A percentile compares a stretch with the other conserved stretches of the same genome.
These are phyloP conservation scores for Ceramica pisi DNA, from an alignment of 2,888 invertebrate genomes.

Conservation along the genomic window DNA sequence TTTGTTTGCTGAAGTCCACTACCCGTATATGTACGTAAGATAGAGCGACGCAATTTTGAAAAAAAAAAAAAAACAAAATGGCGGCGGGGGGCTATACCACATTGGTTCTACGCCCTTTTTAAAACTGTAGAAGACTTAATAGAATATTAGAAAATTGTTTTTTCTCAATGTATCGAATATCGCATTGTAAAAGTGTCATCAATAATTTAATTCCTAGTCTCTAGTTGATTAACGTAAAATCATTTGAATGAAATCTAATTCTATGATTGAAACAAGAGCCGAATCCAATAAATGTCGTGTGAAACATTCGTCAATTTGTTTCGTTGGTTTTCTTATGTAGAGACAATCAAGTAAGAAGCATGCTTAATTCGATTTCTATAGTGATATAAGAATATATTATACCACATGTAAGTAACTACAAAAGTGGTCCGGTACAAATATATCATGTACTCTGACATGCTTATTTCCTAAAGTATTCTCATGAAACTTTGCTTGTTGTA, in stretches of 20 bases:
- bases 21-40: too few relatives aligned
- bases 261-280: conserved; percentile 39
- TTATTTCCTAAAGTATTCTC: conserved; percentile 39
- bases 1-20: too few relatives aligned
- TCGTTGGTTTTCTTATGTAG: conserved; percentile 50
- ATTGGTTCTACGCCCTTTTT: too few relatives aligned
- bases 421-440: conserved; percentile 20
- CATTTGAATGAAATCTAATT: conserved; percentile 57
- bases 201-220: conserved; percentile 28
- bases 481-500: conserved; percentile 30
- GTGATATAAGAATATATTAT: conserved; percentile 4
- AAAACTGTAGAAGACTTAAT: not conserved
- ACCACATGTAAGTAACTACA: not conserved
- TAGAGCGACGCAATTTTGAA: too few relatives aligned
- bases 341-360: conserved; percentile 38
- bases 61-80: too few relatives aligned
- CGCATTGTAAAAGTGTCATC: conserved; percentile 11
- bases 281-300: conserved; percentile 56
- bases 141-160: not conserved
- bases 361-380: conserved; percentile 22
- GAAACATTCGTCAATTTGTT: conserved; percentile 55
- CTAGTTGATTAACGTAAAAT: conserved; percentile 55
- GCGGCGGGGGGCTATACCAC: too few relatives aligned
- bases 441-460: conserved; percentile 37
- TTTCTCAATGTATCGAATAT: not conserved